Percentiles rank a stretch among this genome's conserved stretches.
phyloP scores from a whole-genome alignment of 2,797 vertebrate genomes.

The Rhinophrynus dorsalis region DNA sequence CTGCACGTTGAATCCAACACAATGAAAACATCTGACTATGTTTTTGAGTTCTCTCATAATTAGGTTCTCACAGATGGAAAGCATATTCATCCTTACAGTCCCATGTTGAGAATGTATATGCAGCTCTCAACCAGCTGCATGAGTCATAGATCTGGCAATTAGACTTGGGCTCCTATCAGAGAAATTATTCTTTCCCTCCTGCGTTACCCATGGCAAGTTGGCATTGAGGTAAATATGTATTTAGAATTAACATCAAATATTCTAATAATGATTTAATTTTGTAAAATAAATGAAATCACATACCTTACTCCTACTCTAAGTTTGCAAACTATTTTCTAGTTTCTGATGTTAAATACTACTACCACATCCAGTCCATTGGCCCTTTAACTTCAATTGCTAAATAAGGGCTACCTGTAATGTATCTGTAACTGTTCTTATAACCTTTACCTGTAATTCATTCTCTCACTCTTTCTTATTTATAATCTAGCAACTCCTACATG shows the following conservation, averaged over 20 bases:
- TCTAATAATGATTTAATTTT: slow-evolving; percentile 7
- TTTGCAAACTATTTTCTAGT: too few species aligned
- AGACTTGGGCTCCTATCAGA: slow-evolving; percentile 40
- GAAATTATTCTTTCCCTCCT: slow-evolving; percentile 33
- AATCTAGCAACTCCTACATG: too few species aligned
- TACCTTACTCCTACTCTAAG: background rate
- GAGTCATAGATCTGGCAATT: slow-evolving; percentile 49
- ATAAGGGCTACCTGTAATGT: too few species aligned
- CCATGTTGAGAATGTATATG: slow-evolving; percentile 46
- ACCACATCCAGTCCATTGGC: too few species aligned
- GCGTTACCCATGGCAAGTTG: slow-evolving; percentile 32
- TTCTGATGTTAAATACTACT: too few species aligned
- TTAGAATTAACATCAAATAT: slow-evolving; percentile 23
- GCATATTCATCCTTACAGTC: slow-evolving; percentile 47
- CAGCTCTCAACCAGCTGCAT: slow-evolving; percentile 38
- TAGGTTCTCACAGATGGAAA: slow-evolving; percentile 48
- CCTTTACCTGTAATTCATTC: too few species aligned
- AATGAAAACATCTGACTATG: slow-evolving; percentile 49
- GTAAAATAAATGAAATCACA: slow-evolving; percentile 11
- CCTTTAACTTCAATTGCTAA: too few species aligned
- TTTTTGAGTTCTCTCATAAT: slow-evolving; percentile 47
- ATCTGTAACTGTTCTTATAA: too few species aligned
- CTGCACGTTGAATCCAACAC: slow-evolving; percentile 39
- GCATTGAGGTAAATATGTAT: slow-evolving; percentile 6
- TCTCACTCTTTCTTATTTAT: too few species aligned